Conservation (phyloP, 2,888 invertebrate genomes). For the Germaria angustata region DNA sequence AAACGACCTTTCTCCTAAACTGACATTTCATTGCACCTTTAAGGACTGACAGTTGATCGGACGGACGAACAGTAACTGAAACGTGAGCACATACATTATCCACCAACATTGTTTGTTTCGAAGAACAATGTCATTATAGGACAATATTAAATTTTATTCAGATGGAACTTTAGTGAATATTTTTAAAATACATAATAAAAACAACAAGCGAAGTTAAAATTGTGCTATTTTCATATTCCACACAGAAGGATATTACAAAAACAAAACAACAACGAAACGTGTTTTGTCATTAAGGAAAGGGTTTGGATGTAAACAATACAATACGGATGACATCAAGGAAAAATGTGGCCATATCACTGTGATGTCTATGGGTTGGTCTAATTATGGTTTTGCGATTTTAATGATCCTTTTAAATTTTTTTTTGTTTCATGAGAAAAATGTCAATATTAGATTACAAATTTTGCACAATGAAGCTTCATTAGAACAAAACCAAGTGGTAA, state of each 20-base stretch:
- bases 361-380: background rate
- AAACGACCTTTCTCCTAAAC: background rate
- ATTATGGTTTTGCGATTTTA: background rate
- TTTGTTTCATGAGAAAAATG: too few species aligned
- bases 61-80: conserved; percentile 33
- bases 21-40: too few species aligned
- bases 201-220: too few species aligned
- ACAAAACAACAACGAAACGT: background rate
- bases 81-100: conserved; percentile 11
- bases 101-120: conserved; percentile 30
- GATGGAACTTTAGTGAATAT: conserved; percentile 19
- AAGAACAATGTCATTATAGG: conserved; percentile 42
- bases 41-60: background rate
- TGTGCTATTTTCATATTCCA: background rate
- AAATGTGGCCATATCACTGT: conserved; percentile 10
- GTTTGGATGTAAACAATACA: conserved; percentile 42
- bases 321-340: conserved; percentile 13
- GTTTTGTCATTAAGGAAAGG: conserved; percentile 29
- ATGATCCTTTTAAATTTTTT: too few species aligned
- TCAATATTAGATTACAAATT: too few species aligned
- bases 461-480: too few species aligned
- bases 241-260: conserved; percentile 8
- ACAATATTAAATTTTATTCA: conserved; percentile 46
- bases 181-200: too few species aligned
- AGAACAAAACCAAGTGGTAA: too few species aligned